Percentiles rank a stretch among this genome's conserved stretches.
These are phyloP conservation scores for Trichechus manatus DNA, from an alignment of 2,113 vertebrate species.

Conservation along the genomic window DNA sequence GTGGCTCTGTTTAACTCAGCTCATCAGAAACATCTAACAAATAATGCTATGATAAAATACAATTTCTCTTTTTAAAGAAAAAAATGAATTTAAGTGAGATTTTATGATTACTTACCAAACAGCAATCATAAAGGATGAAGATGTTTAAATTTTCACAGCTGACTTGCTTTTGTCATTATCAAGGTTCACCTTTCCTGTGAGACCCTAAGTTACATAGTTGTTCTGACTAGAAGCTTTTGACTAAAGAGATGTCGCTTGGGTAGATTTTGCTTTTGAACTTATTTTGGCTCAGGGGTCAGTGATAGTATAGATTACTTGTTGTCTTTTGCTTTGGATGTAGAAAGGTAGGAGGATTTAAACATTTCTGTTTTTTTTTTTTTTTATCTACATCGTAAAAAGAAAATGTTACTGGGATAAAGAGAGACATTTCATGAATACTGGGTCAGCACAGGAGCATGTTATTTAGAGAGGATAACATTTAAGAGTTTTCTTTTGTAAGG, in stretches of 20 bases:
- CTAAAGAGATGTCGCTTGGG: not conserved
- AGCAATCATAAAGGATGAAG: not conserved
- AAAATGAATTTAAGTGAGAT: not conserved
- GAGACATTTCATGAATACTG: not conserved
- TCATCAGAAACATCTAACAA: not conserved
- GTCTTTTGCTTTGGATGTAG: constrained; percentile 14
- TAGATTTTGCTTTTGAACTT: constrained; percentile 37
- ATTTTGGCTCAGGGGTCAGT: not conserved
- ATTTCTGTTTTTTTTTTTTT: not conserved
- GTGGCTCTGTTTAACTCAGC: not conserved
- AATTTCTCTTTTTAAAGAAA: not conserved
- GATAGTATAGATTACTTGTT: not conserved
- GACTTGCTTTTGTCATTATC: not conserved
- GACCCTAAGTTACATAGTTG: not conserved
- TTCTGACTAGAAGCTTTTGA: not conserved
- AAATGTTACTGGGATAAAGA: constrained; percentile 37
- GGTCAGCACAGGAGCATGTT: not conserved
- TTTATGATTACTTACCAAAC: constrained; percentile 15
- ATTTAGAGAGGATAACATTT: not conserved
- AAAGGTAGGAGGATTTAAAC: not conserved
- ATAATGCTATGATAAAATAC: not conserved
- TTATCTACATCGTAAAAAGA: not conserved
- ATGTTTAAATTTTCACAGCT: not conserved
- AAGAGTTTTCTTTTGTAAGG: not conserved
- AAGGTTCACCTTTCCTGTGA: not conserved